Evolutionary conservation across 2,888 invertebrate species (phyloP).

Genomic region (Alloscopus bannaensis): DNA sequence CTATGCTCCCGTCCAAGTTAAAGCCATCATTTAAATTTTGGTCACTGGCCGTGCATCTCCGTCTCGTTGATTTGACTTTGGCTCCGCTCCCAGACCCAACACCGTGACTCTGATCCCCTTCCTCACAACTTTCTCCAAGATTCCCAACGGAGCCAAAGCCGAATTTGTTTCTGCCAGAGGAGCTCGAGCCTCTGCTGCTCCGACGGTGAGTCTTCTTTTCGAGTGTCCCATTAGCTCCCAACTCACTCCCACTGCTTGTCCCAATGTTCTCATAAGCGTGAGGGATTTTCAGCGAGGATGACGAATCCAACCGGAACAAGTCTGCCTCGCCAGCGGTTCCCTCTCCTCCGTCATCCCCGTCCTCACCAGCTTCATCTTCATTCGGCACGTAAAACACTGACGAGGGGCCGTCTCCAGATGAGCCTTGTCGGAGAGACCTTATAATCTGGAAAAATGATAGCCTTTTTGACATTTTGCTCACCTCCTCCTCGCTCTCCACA

Average conservation of each 20-base stretch:
- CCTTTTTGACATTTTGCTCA: slow-evolving; percentile 57
- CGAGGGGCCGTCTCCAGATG: slow-evolving; percentile 47
- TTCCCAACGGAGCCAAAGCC: slow-evolving; percentile 62
- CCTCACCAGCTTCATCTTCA: slow-evolving; percentile 46
- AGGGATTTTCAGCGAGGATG: slow-evolving; percentile 34
- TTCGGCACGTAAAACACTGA: slow-evolving; percentile 64
- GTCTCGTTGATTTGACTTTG: slow-evolving; percentile 47
- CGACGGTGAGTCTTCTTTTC: slow-evolving; percentile 18
- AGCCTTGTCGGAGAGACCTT: slow-evolving; percentile 41
- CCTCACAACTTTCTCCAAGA: slow-evolving; percentile 53
- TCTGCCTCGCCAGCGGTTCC: slow-evolving; percentile 10
- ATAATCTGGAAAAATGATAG: slow-evolving; percentile 61
- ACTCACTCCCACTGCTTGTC: slow-evolving; percentile 59
- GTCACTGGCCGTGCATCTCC: slow-evolving; percentile 50
- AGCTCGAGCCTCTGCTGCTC: neutral
- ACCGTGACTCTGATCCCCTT: slow-evolving; percentile 14
- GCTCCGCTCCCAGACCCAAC: slow-evolving; percentile 42
- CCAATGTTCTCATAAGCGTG: slow-evolving; percentile 62
- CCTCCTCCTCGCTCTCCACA: slow-evolving; percentile 24
- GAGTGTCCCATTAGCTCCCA: slow-evolving; percentile 46
- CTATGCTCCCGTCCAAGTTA: slow-evolving; percentile 25
- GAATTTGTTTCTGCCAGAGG: slow-evolving; percentile 48
- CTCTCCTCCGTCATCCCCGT: slow-evolving; percentile 37
- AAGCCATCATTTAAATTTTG: slow-evolving; percentile 63
- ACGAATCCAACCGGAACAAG: slow-evolving; percentile 59